Conservation (phyloP, 2,797 vertebrate species). For the Gobio occitaniae region DNA sequence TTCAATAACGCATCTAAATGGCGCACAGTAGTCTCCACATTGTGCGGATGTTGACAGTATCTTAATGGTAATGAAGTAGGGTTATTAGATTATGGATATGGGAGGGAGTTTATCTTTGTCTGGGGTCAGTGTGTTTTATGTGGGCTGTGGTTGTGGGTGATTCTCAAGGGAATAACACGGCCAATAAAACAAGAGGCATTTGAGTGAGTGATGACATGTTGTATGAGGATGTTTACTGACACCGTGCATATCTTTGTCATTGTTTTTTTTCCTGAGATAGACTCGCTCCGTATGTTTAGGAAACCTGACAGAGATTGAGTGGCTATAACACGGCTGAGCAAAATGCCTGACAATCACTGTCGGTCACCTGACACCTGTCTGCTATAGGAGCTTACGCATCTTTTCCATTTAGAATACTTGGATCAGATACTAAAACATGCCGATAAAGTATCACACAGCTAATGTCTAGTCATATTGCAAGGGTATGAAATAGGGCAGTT, state of each 20-base stretch:
- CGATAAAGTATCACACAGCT: neutral
- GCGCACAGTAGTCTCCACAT: neutral
- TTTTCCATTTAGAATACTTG: conserved; percentile 14
- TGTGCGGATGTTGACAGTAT: conserved; percentile 42
- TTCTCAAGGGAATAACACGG: conserved; percentile 30
- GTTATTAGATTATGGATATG: conserved; percentile 57
- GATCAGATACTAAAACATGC: neutral
- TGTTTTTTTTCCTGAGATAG: conserved; percentile 32
- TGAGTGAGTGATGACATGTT: conserved; percentile 23
- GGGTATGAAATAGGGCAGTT: neutral
- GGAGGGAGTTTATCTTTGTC: conserved; percentile 31
- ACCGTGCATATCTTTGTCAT: conserved; percentile 29
- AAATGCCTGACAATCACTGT: conserved; percentile 75
- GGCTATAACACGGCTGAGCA: conserved; percentile 68
- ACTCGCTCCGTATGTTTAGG: conserved; percentile 70
- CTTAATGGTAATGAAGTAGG: conserved; percentile 48
- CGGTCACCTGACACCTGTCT: conserved; percentile 73
- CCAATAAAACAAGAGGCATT: conserved; percentile 34
- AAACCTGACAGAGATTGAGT: conserved; percentile 79
- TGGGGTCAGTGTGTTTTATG: conserved; percentile 32
- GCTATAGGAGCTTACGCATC: conserved; percentile 52
- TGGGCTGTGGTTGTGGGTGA: conserved; percentile 21
- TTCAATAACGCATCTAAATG: conserved; percentile 45
- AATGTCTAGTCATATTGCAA: conserved; percentile 1
- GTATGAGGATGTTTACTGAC: conserved; percentile 43